Percentiles rank a stretch among this genome's conserved stretches.
Evolutionary conservation across 1,140 invertebrate genomes (phyloP).

Genomic region (Sycophila sp.): DNA sequence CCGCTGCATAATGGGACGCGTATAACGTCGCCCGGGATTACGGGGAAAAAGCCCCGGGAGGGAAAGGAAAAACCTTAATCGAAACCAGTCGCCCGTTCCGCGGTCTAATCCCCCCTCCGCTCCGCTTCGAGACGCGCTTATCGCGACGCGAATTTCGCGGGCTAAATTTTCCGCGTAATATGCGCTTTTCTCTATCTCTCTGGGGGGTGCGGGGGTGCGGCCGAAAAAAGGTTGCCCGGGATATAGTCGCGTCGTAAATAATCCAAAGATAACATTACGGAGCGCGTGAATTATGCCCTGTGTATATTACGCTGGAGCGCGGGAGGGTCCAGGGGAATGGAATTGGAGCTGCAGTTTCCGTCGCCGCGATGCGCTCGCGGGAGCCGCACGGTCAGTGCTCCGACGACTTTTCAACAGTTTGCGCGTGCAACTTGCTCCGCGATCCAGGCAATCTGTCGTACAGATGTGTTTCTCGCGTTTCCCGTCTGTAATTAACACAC

Average conservation of each 20-base stretch:
- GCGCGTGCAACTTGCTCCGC: neutral
- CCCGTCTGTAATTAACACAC: too few species aligned
- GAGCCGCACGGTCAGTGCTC: neutral
- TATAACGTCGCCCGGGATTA: conserved; percentile 1
- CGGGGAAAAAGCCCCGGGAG: neutral
- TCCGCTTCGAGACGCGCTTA: conserved; percentile 1
- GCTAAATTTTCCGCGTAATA: conserved; percentile 39
- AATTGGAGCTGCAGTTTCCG: neutral
- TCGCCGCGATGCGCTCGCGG: neutral
- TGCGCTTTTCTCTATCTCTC: conserved; percentile 11
- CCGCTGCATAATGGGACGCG: conserved; percentile 18
- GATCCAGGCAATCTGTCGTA: conserved; percentile 10
- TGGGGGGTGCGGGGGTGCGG: too few species aligned
- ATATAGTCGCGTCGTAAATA: conserved; percentile 34
- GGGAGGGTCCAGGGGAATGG: neutral
- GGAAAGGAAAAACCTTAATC: conserved; percentile 20
- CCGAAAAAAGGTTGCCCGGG: neutral
- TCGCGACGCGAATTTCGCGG: conserved; percentile 33
- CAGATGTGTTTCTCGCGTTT: neutral
- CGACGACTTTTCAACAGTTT: conserved; percentile 4
- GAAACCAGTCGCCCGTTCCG: neutral
- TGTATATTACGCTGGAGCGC: conserved; percentile 39
- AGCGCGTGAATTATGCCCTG: conserved; percentile 40
- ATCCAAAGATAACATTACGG: conserved; percentile 43
- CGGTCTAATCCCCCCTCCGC: neutral